These are phyloP conservation scores for Xylota sylvarum DNA, from an alignment of 2,888 invertebrate genomes.

Conservation along the genomic window DNA sequence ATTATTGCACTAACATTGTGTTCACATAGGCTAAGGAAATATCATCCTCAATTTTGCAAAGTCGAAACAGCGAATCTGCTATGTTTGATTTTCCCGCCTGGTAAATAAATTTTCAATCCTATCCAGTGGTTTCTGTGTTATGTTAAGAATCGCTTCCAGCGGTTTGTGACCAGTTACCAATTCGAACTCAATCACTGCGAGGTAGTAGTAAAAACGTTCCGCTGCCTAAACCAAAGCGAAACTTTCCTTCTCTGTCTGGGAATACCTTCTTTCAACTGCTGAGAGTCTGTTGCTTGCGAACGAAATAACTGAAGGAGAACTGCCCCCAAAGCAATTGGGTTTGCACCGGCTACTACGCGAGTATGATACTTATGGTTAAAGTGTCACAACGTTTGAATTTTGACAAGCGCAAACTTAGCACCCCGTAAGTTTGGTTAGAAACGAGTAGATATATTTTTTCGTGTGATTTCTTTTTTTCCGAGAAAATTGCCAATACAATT, in stretches of 20 bases:
- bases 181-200: conserved; percentile 38
- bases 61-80: not conserved
- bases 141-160: conserved; percentile 6
- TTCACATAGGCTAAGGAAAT: not conserved
- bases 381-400: no score
- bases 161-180: conserved; percentile 23
- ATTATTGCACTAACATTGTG: not conserved
- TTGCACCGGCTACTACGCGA: no score
- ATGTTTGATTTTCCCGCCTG: not conserved
- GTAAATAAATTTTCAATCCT: not conserved
- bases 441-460: no score
- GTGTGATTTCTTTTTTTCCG: no score
- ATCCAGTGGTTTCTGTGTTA: not conserved
- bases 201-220: conserved; percentile 29
- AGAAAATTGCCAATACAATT: no score
- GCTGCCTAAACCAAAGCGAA: conserved; percentile 16
- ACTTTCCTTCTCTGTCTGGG: conserved; percentile 38
- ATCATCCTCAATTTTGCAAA: not conserved
- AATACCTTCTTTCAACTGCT: no score
- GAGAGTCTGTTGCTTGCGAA: no score
- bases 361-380: no score
- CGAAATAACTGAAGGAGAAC: no score
- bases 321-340: no score
- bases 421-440: no score
- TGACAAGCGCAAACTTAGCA: no score